Evolutionary conservation across 2,888 invertebrate species (phyloP), one percentile per base, ranked within the genome.

Genomic region (Helleia helle): DNA sequence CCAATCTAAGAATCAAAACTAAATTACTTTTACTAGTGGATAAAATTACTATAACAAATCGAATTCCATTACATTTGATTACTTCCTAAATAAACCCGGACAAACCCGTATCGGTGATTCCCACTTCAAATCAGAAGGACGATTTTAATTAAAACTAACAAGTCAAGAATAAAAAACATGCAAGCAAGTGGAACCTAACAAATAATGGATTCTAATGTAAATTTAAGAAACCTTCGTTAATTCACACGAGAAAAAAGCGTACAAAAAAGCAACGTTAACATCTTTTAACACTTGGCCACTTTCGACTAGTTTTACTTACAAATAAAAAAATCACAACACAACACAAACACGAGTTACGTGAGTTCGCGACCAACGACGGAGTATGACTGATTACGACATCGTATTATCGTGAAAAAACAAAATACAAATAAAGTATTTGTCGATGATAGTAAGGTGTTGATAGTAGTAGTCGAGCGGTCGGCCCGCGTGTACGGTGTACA

Each of bases 321-420:
- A 17, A 18, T 13, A 29, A 12, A 9, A 34, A 17, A 18, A 11
- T 18, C 39, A 39, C 40, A 42, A 34, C 15, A 41, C 38, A 22
- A 37, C 41, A 31, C 34, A 30, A 8, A 22, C 34, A 40, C 36
- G 38, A 40, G 43, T 55, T 52, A 62, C 74, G 71, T 70, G 61
- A 54, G 49, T 14, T 47, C 68, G 51, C 68, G 64, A 39, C 63
- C 58, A 58, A 44, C 55, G 59, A 55, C 62, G 52, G 54, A 58
- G 55, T 55, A 52, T 60, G 49, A 76, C 74, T 74, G 70, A 72
- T 66, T 71, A 61, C 56, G 50, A 52, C 52, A 47, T 41, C 45
- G 52, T 52, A 62, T 72, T 71, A 76, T 73, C 71, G 66, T 55
- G 58, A 31, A 18, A 34, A 65, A 71, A 69, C 63, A 63, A 67